A percentile compares a stretch with the other conserved stretches of the same genome.
phyloP scores from a whole-genome alignment of 1,140 invertebrate genomes.

The Callitettix versicolor region DNA sequence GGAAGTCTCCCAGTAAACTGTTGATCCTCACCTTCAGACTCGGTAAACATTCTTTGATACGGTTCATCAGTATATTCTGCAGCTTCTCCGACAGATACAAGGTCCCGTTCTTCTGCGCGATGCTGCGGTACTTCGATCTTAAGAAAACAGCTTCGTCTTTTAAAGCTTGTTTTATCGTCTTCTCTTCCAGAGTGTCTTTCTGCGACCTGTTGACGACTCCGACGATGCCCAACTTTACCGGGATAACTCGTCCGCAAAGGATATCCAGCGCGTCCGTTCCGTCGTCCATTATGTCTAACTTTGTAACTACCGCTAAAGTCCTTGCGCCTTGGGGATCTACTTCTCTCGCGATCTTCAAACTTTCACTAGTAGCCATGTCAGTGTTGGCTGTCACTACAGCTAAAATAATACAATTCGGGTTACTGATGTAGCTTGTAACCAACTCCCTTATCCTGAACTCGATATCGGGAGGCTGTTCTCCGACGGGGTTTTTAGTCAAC shows the following conservation, averaged over 20 bases:
- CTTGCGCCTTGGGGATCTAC: conserved; percentile 51
- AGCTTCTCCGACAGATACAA: conserved; percentile 48
- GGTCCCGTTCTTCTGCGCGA: conserved; percentile 51
- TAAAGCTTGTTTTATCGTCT: conserved; percentile 46
- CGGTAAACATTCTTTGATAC: conserved; percentile 55
- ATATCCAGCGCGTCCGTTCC: conserved; percentile 68
- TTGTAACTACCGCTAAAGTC: conserved; percentile 62
- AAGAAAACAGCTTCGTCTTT: conserved; percentile 51
- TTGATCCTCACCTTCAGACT: conserved; percentile 52
- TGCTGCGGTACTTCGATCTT: conserved; percentile 49
- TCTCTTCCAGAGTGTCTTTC: conserved; percentile 54
- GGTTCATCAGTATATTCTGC: conserved; percentile 53
- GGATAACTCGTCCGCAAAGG: conserved; percentile 55
- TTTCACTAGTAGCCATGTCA: conserved; percentile 53
- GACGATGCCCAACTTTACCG: conserved; percentile 67
- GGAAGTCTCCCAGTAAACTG: conserved; percentile 51
- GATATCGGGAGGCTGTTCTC: conserved; percentile 50
- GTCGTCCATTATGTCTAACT: conserved; percentile 66
- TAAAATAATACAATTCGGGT: conserved; percentile 40
- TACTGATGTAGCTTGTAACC: conserved; percentile 43
- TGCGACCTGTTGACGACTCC: conserved; percentile 67
- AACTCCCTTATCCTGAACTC: conserved; percentile 47
- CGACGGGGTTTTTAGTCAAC: conserved; percentile 50
- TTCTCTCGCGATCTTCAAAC: conserved; percentile 47
- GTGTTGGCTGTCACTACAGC: conserved; percentile 53